A percentile compares a stretch with the other conserved stretches of the same genome.
Conservation (phyloP, 2,113 vertebrate genomes). For the Corythornis cristatus region DNA sequence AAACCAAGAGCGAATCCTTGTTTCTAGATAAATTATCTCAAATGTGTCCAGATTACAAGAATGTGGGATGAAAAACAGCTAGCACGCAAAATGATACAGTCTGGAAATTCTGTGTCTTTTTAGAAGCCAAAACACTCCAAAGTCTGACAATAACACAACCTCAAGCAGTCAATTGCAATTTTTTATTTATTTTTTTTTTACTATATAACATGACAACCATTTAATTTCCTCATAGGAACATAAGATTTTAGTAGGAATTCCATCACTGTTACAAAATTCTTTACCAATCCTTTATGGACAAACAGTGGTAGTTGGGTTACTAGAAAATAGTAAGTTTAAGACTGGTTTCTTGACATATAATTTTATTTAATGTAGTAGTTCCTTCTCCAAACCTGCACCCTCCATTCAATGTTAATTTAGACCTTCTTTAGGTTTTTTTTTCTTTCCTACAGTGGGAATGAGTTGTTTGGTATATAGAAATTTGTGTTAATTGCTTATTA, state of each 20-base stretch:
- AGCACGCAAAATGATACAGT: constrained; percentile 6
- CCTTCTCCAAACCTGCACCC: neutral
- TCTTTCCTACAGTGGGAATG: neutral
- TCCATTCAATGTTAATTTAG: neutral
- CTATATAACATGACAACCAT: neutral
- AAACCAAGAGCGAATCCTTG: constrained; percentile 12
- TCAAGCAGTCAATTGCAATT: neutral
- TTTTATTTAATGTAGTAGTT: neutral
- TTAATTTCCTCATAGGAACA: neutral
- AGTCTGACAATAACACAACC: neutral
- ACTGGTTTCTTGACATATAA: neutral
- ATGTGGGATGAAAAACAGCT: neutral
- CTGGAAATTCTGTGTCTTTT: neutral
- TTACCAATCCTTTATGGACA: neutral
- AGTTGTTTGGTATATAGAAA: neutral
- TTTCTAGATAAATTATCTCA: constrained; percentile 29
- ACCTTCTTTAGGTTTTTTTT: neutral
- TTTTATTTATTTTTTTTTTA: neutral
- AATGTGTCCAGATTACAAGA: constrained; percentile 3
- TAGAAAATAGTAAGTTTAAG: neutral
- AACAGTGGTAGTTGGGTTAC: neutral
- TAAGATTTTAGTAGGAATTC: neutral
- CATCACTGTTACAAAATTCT: neutral
- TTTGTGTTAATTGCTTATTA: neutral
- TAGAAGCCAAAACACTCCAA: neutral